These are phyloP conservation scores for Cepphus grylle DNA, from an alignment of 2,113 vertebrate genomes.

Conservation along the genomic window DNA sequence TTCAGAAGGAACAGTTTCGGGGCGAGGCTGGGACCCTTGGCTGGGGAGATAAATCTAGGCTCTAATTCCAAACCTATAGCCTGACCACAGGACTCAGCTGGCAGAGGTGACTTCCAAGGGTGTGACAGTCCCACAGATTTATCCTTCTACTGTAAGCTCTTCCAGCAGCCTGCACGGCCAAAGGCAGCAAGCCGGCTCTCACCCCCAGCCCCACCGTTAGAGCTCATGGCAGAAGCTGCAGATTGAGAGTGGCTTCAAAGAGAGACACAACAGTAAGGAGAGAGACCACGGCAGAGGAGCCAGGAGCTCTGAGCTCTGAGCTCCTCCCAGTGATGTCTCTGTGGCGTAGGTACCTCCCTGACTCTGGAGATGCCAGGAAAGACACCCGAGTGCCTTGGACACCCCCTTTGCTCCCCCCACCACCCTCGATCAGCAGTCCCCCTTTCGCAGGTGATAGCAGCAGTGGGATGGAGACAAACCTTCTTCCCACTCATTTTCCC, in stretches of 20 bases:
- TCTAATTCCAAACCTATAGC: background rate
- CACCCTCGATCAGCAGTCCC: background rate
- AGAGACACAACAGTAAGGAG: background rate
- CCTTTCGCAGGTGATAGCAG: background rate
- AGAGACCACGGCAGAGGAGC: background rate
- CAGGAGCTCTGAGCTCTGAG: background rate
- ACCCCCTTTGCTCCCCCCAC: background rate
- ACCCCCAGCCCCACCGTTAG: background rate
- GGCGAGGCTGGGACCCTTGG: background rate
- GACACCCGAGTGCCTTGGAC: background rate
- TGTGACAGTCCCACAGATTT: background rate
- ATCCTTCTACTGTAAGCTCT: background rate
- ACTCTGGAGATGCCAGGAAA: background rate
- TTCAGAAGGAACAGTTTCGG: background rate
- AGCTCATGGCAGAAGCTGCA: background rate
- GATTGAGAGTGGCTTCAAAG: background rate
- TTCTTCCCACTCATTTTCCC: background rate
- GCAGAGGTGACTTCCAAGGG: background rate
- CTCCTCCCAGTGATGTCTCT: background rate
- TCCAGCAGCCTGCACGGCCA: background rate
- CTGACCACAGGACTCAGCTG: background rate
- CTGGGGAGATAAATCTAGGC: background rate
- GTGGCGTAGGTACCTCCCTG: background rate
- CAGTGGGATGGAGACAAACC: background rate
- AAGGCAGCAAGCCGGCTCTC: background rate